phyloP scores from a whole-genome alignment of 2,888 invertebrate genomes.

The Steromphala cineraria region DNA sequence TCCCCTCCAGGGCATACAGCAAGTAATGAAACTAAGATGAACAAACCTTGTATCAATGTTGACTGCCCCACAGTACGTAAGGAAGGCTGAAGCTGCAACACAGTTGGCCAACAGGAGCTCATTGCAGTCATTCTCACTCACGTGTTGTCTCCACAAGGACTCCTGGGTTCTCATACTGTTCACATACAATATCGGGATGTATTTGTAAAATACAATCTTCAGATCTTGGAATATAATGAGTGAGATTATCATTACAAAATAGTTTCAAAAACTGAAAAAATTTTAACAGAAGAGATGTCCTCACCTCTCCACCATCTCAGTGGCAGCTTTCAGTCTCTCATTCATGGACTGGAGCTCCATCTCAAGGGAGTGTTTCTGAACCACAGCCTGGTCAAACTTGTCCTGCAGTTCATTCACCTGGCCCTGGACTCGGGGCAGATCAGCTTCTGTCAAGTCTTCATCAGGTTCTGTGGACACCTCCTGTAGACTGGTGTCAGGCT shows the following conservation, averaged over 20 bases:
- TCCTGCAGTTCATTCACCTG: constrained; percentile 70
- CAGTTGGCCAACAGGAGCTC: constrained; percentile 73
- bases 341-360: constrained; percentile 74
- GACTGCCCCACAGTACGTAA: constrained; percentile 73
- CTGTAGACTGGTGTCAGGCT: constrained; percentile 46
- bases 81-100: constrained; percentile 72
- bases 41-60: constrained; percentile 69
- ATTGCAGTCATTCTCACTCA: constrained; percentile 70
- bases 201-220: too few species aligned
- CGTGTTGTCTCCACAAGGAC: constrained; percentile 68
- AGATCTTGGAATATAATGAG: too few species aligned
- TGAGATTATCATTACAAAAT: background rate
- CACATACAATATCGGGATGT: too few species aligned
- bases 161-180: constrained; percentile 71
- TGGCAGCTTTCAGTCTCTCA: constrained; percentile 72
- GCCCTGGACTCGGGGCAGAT: constrained; percentile 68
- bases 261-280: too few species aligned
- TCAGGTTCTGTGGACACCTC: constrained; percentile 52
- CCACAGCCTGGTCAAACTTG: constrained; percentile 72
- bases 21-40: background rate
- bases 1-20: too few species aligned
- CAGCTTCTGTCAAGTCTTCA: constrained; percentile 68
- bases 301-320: constrained; percentile 71
- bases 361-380: constrained; percentile 73
- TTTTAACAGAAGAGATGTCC: background rate